Evolutionary conservation across 2,113 vertebrate genomes (phyloP).

Genomic region (Prionailurus bengalensis): DNA sequence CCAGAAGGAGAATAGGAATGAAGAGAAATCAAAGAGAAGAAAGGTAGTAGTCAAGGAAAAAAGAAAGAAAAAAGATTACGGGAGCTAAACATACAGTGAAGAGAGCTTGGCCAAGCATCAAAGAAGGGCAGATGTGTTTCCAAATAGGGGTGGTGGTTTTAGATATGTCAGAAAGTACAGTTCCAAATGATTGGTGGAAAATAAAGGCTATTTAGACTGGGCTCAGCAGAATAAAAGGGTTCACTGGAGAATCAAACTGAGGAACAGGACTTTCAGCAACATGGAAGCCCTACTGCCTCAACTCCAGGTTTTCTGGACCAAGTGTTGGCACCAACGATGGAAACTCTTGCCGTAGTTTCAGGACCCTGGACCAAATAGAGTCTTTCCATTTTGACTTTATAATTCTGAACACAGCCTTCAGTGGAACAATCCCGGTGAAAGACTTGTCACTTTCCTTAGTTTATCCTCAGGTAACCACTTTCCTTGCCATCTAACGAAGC

Average conservation of each 20-base stretch:
- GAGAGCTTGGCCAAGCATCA: conserved; percentile 65
- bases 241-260: not conserved
- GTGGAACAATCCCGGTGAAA: not conserved
- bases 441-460: not conserved
- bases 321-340: not conserved
- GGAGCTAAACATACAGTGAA: conserved; percentile 70
- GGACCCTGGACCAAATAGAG: conserved; percentile 1
- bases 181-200: conserved; percentile 51
- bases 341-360: not conserved
- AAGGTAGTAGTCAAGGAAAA: not conserved
- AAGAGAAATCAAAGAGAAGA: conserved; percentile 44
- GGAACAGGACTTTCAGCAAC: not conserved
- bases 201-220: conserved; percentile 29
- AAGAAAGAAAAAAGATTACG: conserved; percentile 54
- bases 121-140: conserved; percentile 54
- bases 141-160: conserved; percentile 55
- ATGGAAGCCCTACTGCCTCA: not conserved
- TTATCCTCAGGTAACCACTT: not conserved
- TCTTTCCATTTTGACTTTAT: conserved; percentile 15
- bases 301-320: not conserved
- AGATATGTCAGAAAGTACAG: conserved; percentile 41
- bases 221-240: conserved; percentile 35
- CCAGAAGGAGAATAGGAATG: conserved; percentile 23
- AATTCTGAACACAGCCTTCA: not conserved
- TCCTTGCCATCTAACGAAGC: not conserved